Percentiles rank a stretch among this genome's conserved stretches.
These are phyloP conservation scores for Didymodactylos carnosus DNA, from an alignment of 2,888 invertebrate genomes.

Conservation along the genomic window DNA sequence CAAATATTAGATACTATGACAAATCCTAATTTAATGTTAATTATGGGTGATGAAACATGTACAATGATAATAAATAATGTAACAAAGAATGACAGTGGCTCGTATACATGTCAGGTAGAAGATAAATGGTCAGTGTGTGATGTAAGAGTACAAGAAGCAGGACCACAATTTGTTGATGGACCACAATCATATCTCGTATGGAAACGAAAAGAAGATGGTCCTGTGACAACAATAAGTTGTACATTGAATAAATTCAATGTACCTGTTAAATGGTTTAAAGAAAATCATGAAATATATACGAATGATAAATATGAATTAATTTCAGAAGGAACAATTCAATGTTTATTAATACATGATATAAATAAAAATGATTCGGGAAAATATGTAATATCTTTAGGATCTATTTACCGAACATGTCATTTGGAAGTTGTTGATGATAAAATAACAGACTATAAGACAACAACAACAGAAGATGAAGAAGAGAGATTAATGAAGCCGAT, in stretches of 20 bases:
- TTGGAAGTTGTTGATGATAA: neutral
- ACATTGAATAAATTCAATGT: constrained; percentile 1
- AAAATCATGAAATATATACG: neutral
- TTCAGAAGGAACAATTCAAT: constrained; percentile 8
- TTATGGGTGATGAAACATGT: neutral
- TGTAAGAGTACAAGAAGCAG: constrained; percentile 2
- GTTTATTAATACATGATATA: constrained; percentile 3
- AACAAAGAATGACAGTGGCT: neutral
- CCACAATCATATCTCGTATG: neutral
- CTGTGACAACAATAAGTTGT: constrained; percentile 5
- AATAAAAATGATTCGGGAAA: neutral
- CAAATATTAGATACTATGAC: neutral
- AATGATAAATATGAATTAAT: constrained; percentile 12
- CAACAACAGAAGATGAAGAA: neutral
- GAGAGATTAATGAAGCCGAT: neutral
- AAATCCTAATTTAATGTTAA: neutral
- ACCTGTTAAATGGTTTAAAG: constrained; percentile 10
- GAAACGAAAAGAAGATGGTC: neutral
- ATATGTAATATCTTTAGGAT: constrained; percentile 7
- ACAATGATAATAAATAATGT: neutral
- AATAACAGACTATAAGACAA: no score
- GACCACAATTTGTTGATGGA: neutral
- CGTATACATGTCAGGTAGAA: constrained; percentile 1
- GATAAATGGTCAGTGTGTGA: constrained; percentile 7
- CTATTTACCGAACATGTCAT: neutral